Evolutionary conservation across 1,140 invertebrate genomes (phyloP), one percentile per base, ranked within the genome.

Genomic region (Agraylea sexmaculata): DNA sequence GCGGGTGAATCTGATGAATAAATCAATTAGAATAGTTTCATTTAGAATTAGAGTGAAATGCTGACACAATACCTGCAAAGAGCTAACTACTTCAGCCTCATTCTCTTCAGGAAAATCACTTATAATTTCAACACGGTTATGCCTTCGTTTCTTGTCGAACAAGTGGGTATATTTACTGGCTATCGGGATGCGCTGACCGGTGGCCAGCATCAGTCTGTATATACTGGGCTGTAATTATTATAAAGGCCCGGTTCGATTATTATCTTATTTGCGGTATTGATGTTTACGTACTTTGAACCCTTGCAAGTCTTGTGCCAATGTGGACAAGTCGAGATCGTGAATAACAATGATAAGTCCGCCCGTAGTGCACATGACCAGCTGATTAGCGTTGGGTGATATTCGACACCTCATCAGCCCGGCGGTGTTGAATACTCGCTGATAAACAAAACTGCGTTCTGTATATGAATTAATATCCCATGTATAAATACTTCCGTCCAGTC

Each of bases 391-490:
- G 1, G 87, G 86, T 20, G 78, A 83, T 42, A 95, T 67, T 41
- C 86, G 73, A 42, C 86, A 91, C 28, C 90, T 66, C 89, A 95
- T 93, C 33, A 94, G 56, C 2, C 84, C 85, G 47, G 79, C 80
- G 12, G 79, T 82, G 49, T 76, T 71, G 56, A 93, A 91, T 2
- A 93, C 82, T 54, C 81, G 74, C 49, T 84, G 82, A 55, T 82
- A 84, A 3, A 81, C 66, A 49, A 80, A 68, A 47, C 79, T 83
- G 51, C 75, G 78, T 53, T 87, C 84, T 17, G 81, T 82, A 53
- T 71, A 83, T 58, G 77, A 87, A 61, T 92, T 91, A 17, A 94
- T 88, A 58, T 94, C 87, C 91, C 91, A 95, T 2, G 87, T 85
- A 53, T 86, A 90, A 58, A 95, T 88, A 49, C 81, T 86, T 11